Evolutionary conservation across 2,888 invertebrate species (phyloP).

Genomic region (Tiphia femorata): DNA sequence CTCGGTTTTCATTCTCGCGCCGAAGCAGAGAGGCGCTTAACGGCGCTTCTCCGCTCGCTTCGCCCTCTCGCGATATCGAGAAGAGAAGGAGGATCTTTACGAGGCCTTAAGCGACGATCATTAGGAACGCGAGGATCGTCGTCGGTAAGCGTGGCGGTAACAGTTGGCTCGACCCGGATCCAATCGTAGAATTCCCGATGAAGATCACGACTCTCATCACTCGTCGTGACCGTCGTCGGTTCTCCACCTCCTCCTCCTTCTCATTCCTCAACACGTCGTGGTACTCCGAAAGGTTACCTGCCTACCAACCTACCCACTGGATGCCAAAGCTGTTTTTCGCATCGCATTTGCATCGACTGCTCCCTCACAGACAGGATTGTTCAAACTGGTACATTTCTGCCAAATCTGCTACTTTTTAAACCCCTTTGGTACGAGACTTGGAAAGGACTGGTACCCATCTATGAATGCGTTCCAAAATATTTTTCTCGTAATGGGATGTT

Average conservation of each 20-base stretch:
- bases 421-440: too few species aligned
- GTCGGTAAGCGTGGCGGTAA: constrained; percentile 16
- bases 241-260: too few species aligned
- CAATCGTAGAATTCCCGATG: constrained; percentile 47
- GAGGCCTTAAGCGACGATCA: constrained; percentile 45
- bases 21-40: too few species aligned
- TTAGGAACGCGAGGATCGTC: constrained; percentile 39
- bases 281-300: constrained; percentile 53
- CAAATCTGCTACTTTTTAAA: too few species aligned
- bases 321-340: constrained; percentile 4
- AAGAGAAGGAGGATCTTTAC: constrained; percentile 18
- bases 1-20: too few species aligned
- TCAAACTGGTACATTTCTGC: too few species aligned
- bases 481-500: too few species aligned
- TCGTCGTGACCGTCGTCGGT: constrained; percentile 52
- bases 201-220: constrained; percentile 49
- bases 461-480: too few species aligned
- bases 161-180: constrained; percentile 58
- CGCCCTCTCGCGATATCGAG: constrained; percentile 8
- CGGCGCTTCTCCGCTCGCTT: constrained; percentile 6
- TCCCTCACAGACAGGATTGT: too few species aligned
- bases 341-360: constrained; percentile 29
- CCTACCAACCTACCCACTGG: constrained; percentile 20
- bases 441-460: too few species aligned
- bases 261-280: too few species aligned